Percentiles rank a stretch among this genome's conserved stretches.
phyloP scores from a whole-genome alignment of 2,113 vertebrate species.

The Pao palembangensis region DNA sequence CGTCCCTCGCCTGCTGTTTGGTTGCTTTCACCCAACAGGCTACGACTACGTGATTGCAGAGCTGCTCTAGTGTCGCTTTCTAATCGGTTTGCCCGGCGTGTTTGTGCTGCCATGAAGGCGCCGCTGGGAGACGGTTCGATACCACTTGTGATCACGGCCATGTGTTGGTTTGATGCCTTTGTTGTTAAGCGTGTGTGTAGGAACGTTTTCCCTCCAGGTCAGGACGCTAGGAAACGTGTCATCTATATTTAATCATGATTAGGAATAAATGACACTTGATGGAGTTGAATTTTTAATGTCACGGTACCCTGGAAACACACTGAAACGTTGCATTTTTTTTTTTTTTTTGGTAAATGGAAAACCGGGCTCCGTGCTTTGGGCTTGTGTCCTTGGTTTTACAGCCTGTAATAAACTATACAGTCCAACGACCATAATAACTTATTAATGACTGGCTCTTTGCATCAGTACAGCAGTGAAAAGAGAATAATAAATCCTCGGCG shows the following conservation, averaged over 20 bases:
- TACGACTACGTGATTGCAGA: slow-evolving; percentile 11
- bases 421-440: slow-evolving; percentile 7
- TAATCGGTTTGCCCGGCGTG: background rate
- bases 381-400: slow-evolving; percentile 10
- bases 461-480: slow-evolving; percentile 13
- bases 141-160: background rate
- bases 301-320: too few relatives aligned
- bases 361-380: background rate
- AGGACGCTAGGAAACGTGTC: too few relatives aligned
- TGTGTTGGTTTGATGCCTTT: too few relatives aligned
- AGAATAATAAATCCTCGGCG: slow-evolving; percentile 18
- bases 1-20: slow-evolving; percentile 33
- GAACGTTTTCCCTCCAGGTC: too few relatives aligned
- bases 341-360: background rate
- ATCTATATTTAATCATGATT: too few relatives aligned
- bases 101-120: slow-evolving; percentile 14
- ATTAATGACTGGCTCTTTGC: slow-evolving; percentile 21
- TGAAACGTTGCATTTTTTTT: too few relatives aligned
- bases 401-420: background rate
- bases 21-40: slow-evolving; percentile 37
- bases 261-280: too few relatives aligned
- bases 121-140: slow-evolving; percentile 17
- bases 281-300: too few relatives aligned
- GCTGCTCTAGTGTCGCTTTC: background rate
- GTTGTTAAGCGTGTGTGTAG: too few relatives aligned